Evolutionary conservation across 2,113 vertebrate genomes (phyloP), one percentile per base, ranked within the genome.

Genomic region (Channa maculata): DNA sequence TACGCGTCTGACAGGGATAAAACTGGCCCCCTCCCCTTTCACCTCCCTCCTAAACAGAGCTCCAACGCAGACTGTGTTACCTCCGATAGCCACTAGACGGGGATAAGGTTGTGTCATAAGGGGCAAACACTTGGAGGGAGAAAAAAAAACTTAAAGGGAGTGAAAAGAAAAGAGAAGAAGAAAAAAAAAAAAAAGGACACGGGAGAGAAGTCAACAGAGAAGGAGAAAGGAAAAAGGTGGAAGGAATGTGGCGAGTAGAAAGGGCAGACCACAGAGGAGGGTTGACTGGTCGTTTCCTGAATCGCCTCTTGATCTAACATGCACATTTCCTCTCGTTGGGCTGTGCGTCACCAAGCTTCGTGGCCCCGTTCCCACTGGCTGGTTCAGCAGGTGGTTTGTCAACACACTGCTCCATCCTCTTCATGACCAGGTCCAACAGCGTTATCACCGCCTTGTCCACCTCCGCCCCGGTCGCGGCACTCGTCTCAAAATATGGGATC

Each of bases 351-450:
- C 84, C 86, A 0, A 98, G 93, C 78, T 96, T 97, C 2, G 95
- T 93, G 8, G 94, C 90, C 54, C 89, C 94, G 38, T 94, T 95
- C 0, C 95, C 95, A 2, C 95, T 96, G 81, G 93, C 88, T 0
- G 94, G 49, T 3, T 97, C 95, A 0, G 93, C 79, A 1, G 93
- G 87, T 0, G 95, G 94, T 83, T 96, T 97, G 86, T 97, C 97
- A 4, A 98, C 96, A 5, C 96, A 97, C 84, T 97, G 96, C 81
- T 99, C 97, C 97, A 99, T 99, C 41, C 97, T 92, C 87, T 97
- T 97, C 97, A 99, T 99, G 62, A 99, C 96, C 93, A 99, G 96
- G 93, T 99, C 97, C 91, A 99, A 85, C 50, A 99, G 95, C 0
- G 92, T 96, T 54, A 96, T 93, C 80, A 99, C 96, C 0, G 97